Evolutionary conservation across 2,797 vertebrate genomes (phyloP).

Genomic region (Pantherophis vulpinus): DNA sequence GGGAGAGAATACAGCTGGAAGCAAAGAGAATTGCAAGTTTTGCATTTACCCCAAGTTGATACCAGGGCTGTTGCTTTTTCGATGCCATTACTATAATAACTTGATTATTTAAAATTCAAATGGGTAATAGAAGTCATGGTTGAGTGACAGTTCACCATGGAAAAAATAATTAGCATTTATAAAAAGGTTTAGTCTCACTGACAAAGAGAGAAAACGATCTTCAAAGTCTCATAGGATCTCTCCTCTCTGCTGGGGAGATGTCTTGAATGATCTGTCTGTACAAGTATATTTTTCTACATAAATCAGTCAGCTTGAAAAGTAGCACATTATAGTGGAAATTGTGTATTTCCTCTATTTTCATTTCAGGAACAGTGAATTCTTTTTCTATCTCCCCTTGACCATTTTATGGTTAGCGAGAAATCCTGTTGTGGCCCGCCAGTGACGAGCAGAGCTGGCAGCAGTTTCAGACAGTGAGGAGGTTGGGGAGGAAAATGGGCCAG

Average conservation of each 20-base stretch:
- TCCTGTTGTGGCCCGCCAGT: no score
- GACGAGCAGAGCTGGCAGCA: no score
- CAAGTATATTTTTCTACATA: not conserved
- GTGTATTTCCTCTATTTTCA: not conserved
- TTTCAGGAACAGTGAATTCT: not conserved
- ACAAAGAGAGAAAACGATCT: not conserved
- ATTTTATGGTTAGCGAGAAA: not conserved
- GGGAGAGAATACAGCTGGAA: not conserved
- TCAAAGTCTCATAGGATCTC: not conserved
- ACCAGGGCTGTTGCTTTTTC: not conserved
- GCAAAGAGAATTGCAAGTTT: not conserved
- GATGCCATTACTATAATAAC: not conserved
- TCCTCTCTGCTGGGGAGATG: no score
- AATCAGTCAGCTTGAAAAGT: not conserved
- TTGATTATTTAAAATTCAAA: not conserved
- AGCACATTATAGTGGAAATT: no score
- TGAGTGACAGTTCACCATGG: not conserved
- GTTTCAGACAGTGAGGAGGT: no score
- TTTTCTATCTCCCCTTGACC: not conserved
- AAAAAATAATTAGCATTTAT: not conserved
- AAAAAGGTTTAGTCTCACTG: not conserved
- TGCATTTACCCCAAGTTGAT: not conserved
- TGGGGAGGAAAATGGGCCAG: no score
- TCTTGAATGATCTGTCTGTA: not conserved
- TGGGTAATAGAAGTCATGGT: not conserved